phyloP scores from a whole-genome alignment of 1,140 invertebrate species.

The Diplogasteroides magnus region DNA sequence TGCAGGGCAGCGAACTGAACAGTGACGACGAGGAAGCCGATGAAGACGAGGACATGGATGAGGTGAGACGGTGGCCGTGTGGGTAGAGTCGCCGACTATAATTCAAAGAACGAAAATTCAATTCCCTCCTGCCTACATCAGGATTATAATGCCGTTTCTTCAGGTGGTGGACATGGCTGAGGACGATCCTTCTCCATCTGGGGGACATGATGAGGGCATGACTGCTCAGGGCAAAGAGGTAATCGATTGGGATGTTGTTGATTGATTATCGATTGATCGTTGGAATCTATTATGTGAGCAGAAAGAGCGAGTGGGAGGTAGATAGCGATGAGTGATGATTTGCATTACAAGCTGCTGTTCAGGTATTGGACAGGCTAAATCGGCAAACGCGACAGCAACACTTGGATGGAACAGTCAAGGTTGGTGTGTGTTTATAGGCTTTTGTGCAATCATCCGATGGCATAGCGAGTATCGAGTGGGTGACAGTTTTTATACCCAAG shows the following conservation, averaged over 20 bases:
- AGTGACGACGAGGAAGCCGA: not conserved
- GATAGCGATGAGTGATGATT: too few relatives aligned
- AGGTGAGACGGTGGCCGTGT: not conserved
- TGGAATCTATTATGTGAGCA: too few relatives aligned
- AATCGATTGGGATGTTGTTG: constrained; percentile 6
- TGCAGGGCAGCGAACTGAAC: not conserved
- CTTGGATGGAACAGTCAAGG: constrained; percentile 61
- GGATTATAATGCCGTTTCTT: not conserved
- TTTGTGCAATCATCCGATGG: too few relatives aligned
- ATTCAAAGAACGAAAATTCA: too few relatives aligned
- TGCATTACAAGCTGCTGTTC: too few relatives aligned
- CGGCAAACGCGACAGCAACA: constrained; percentile 43
- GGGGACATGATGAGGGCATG: constrained; percentile 10
- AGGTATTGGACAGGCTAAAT: constrained; percentile 42
- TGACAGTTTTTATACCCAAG: too few relatives aligned
- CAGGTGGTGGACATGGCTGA: constrained; percentile 27
- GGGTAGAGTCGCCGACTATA: not conserved
- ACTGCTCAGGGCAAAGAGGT: constrained; percentile 17
- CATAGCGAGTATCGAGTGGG: too few relatives aligned
- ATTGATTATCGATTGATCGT: constrained; percentile 27
- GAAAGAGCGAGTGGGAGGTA: too few relatives aligned
- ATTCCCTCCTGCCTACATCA: not conserved
- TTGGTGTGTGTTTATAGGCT: not conserved
- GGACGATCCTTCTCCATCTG: constrained; percentile 16
- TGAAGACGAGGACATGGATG: not conserved